Percentiles rank a stretch among this genome's conserved stretches.
Evolutionary conservation across 2,888 invertebrate genomes (phyloP).

Genomic region (Trachelus tabidus): DNA sequence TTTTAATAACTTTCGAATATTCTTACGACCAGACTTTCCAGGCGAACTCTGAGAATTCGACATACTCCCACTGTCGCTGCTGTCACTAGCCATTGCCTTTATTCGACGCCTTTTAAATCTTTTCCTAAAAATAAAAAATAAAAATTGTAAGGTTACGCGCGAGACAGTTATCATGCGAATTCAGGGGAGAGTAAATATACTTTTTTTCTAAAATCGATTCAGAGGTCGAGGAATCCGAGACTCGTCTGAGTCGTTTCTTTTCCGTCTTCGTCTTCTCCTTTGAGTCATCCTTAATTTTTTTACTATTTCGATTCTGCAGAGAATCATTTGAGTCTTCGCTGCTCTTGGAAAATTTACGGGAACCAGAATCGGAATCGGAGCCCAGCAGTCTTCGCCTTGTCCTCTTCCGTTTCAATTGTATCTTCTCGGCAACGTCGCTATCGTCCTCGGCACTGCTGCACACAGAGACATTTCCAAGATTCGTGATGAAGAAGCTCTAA

Average conservation of each 20-base stretch:
- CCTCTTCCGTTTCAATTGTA: conserved; percentile 24
- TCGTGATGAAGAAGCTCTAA: no score
- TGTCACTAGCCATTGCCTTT: conserved; percentile 39
- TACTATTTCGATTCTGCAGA: not conserved
- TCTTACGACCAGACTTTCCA: conserved; percentile 62
- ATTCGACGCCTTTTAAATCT: conserved; percentile 56
- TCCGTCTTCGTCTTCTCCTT: conserved; percentile 30
- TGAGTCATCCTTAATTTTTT: conserved; percentile 10
- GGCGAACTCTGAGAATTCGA: conserved; percentile 51
- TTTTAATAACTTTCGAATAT: conserved; percentile 71
- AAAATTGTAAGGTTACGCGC: not conserved
- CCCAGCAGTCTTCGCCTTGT: conserved; percentile 41
- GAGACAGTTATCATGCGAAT: not conserved
- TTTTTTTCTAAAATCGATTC: conserved; percentile 45
- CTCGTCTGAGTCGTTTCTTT: conserved; percentile 33
- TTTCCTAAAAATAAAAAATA: conserved; percentile 26
- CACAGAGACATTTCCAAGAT: no score
- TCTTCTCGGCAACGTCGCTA: not conserved
- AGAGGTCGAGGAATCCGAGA: conserved; percentile 46
- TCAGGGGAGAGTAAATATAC: conserved; percentile 30
- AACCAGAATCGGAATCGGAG: conserved; percentile 42
- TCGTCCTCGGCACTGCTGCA: not conserved
- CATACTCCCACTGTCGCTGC: conserved; percentile 33
- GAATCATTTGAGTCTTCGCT: conserved; percentile 11
- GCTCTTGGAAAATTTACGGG: conserved; percentile 21